These are phyloP conservation scores for Chaetura pelagica DNA, from an alignment of 2,113 vertebrate species.

Conservation along the genomic window DNA sequence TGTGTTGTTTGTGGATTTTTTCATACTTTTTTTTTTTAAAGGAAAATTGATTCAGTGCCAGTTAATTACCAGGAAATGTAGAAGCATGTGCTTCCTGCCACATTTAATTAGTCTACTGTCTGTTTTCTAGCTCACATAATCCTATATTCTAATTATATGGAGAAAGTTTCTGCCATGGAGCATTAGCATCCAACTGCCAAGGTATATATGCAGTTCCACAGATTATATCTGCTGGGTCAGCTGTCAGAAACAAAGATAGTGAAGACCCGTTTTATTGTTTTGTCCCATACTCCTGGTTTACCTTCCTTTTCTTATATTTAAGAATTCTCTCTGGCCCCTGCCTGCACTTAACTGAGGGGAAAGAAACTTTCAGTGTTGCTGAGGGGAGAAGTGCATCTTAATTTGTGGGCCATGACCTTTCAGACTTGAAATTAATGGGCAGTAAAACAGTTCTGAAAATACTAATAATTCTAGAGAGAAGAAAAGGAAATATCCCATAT, in stretches of 20 bases:
- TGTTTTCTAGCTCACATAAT: not conserved
- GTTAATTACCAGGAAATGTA: slow-evolving; percentile 42
- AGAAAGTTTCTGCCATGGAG: slow-evolving; percentile 19
- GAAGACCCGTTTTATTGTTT: not conserved
- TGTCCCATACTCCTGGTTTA: not conserved
- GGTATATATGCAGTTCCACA: not conserved
- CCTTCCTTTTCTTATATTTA: not conserved
- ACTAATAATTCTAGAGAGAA: not conserved
- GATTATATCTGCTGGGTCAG: not conserved
- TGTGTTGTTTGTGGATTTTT: no score
- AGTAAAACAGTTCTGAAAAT: not conserved
- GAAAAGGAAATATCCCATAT: not conserved
- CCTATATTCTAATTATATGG: slow-evolving; percentile 27
- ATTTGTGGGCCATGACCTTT: not conserved
- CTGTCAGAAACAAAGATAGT: not conserved
- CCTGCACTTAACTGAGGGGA: not conserved
- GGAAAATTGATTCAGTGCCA: not conserved
- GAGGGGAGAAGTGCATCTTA: not conserved
- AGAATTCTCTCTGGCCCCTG: not conserved
- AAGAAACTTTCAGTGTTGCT: not conserved
- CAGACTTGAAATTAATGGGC: not conserved
- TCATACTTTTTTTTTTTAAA: no score
- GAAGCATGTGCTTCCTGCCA: slow-evolving; percentile 56
- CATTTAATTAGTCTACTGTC: slow-evolving; percentile 34
- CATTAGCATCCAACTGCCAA: not conserved